These are phyloP conservation scores for Edolisoma coerulescens DNA, from an alignment of 2,113 vertebrate species.

Conservation along the genomic window DNA sequence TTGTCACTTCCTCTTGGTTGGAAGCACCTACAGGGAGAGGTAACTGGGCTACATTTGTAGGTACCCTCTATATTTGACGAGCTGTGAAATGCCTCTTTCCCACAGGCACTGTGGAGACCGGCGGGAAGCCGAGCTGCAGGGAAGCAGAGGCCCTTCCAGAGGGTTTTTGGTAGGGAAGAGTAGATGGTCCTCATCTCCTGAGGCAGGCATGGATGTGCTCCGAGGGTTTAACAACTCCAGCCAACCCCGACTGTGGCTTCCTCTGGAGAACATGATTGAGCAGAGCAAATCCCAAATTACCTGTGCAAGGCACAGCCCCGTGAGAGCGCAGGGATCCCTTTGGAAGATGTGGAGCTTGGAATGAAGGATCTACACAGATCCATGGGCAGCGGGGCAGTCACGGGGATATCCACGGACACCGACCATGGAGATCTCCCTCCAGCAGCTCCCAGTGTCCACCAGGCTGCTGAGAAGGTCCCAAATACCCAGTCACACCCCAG, in stretches of 20 bases:
- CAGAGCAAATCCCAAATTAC: accelerated
- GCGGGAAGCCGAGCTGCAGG: neutral
- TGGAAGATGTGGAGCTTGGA: neutral
- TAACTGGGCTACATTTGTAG: conserved; percentile 33
- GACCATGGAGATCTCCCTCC: neutral
- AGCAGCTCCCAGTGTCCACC: neutral
- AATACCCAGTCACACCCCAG: accelerated
- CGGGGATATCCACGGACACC: accelerated
- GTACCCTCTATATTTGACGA: conserved; percentile 38
- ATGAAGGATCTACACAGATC: accelerated
- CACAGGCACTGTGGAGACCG: neutral
- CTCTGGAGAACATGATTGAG: neutral
- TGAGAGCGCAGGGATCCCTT: neutral
- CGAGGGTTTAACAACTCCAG: neutral
- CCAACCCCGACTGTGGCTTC: neutral
- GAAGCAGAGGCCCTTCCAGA: neutral
- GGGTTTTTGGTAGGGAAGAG: neutral
- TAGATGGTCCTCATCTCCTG: neutral
- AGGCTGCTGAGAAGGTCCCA: neutral
- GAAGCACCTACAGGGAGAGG: conserved; percentile 9
- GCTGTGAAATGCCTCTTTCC: neutral
- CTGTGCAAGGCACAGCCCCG: neutral
- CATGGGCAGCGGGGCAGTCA: neutral
- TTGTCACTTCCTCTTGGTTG: neutral
- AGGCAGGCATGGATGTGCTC: neutral